Conservation (phyloP, 2,888 invertebrate genomes). For the Pseudoips prasinana region DNA sequence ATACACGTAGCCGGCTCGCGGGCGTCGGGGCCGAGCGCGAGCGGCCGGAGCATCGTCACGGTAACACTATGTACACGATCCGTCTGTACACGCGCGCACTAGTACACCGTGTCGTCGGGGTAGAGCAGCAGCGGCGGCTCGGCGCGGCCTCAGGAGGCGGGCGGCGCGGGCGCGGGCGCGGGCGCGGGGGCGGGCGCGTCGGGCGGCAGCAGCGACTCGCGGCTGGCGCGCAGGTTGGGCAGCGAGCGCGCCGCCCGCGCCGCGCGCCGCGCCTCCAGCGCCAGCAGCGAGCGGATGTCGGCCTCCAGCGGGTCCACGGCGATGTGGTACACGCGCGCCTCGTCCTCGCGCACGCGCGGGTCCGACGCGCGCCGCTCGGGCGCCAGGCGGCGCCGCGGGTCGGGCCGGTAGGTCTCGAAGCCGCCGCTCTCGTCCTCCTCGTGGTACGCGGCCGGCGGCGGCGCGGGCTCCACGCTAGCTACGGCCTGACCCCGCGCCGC, state of each 20-base stretch:
- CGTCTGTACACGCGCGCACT: slow-evolving; percentile 31
- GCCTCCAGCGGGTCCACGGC: slow-evolving; percentile 55
- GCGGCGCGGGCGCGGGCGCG: slow-evolving; percentile 11
- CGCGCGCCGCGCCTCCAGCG: slow-evolving; percentile 71
- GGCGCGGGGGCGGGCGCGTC: slow-evolving; percentile 33
- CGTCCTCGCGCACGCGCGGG: slow-evolving; percentile 33
- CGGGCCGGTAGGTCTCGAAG: slow-evolving; percentile 71
- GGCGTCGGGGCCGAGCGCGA: slow-evolving; percentile 14
- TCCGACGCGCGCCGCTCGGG: slow-evolving; percentile 29
- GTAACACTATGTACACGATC: too few species aligned
- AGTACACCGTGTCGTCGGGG: slow-evolving; percentile 71
- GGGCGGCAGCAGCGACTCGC: slow-evolving; percentile 44
- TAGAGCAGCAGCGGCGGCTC: slow-evolving; percentile 51
- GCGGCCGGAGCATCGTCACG: not conserved
- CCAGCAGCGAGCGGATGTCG: slow-evolving; percentile 76
- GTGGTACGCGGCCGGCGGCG: slow-evolving; percentile 65
- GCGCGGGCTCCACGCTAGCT: slow-evolving; percentile 83
- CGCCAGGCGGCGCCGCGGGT: slow-evolving; percentile 63
- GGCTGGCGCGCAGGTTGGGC: slow-evolving; percentile 87
- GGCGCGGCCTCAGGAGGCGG: slow-evolving; percentile 72
- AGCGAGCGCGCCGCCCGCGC: slow-evolving; percentile 79
- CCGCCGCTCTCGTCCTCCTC: slow-evolving; percentile 79
- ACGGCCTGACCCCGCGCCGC: slow-evolving; percentile 75
- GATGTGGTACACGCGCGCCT: slow-evolving; percentile 35
- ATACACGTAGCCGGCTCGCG: not conserved